phyloP scores from a whole-genome alignment of 2,797 vertebrate species.

The Hippopotamyrus pictus region DNA sequence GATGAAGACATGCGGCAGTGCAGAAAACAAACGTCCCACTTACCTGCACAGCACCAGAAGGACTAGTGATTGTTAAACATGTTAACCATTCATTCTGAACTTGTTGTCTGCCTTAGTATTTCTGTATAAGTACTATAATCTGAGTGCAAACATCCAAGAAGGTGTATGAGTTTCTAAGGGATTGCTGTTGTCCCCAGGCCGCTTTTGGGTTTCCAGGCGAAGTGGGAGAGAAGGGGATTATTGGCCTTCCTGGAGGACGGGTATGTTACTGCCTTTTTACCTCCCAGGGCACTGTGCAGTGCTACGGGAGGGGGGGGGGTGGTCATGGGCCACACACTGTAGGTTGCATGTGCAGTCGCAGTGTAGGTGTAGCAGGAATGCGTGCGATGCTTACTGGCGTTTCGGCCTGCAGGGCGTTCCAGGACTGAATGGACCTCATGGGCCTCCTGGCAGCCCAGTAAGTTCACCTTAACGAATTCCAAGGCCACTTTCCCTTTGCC shows the following conservation, averaged over 20 bases:
- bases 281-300: background rate
- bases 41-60: background rate
- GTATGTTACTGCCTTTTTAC: conserved; percentile 53
- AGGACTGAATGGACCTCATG: conserved; percentile 71
- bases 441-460: conserved; percentile 63
- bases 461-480: background rate
- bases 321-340: background rate
- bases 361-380: background rate
- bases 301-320: background rate
- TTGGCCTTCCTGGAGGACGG: conserved; percentile 79
- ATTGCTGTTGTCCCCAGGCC: conserved; percentile 53
- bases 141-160: background rate
- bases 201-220: conserved; percentile 61
- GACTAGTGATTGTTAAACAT: background rate
- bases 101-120: background rate
- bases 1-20: background rate
- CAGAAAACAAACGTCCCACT: background rate
- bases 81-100: background rate
- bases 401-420: conserved; percentile 65
- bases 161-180: background rate
- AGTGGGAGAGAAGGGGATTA: conserved; percentile 83
- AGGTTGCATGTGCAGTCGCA: background rate
- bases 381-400: background rate
- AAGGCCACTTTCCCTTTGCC: background rate
- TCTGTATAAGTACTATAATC: background rate